phyloP scores from a whole-genome alignment of 1,140 invertebrate genomes.

The Drosophila albomicans region DNA sequence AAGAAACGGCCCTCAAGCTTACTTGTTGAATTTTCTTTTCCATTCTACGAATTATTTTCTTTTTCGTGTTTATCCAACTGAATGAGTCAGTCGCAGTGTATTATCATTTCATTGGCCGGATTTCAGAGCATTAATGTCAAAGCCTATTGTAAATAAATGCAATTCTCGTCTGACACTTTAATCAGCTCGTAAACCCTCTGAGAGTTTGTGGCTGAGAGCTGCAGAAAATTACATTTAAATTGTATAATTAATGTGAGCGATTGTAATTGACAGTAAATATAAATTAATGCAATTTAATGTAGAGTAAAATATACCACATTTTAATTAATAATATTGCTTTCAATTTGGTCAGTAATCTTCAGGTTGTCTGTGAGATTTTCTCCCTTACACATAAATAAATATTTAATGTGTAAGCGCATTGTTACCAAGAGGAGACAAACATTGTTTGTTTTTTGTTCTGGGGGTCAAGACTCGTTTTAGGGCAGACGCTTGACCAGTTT shows the following conservation, averaged over 20 bases:
- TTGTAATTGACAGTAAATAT: background rate
- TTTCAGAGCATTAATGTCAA: background rate
- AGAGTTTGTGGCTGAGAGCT: background rate
- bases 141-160: background rate
- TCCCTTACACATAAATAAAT: constrained; percentile 65
- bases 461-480: constrained; percentile 43
- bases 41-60: background rate
- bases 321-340: too few relatives aligned
- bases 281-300: background rate
- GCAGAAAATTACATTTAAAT: background rate
- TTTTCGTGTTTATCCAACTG: background rate
- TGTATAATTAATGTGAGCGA: background rate
- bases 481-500: constrained; percentile 43
- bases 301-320: background rate
- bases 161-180: background rate
- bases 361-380: constrained; percentile 26
- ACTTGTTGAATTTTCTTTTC: background rate
- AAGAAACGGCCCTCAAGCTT: background rate
- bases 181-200: constrained; percentile 24
- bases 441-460: constrained; percentile 11
- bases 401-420: constrained; percentile 60
- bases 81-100: background rate
- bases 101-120: background rate
- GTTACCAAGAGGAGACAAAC: constrained; percentile 15
- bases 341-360: background rate